Evolutionary conservation across 2,888 invertebrate genomes (phyloP).

Genomic region (Onchidella celtica): DNA sequence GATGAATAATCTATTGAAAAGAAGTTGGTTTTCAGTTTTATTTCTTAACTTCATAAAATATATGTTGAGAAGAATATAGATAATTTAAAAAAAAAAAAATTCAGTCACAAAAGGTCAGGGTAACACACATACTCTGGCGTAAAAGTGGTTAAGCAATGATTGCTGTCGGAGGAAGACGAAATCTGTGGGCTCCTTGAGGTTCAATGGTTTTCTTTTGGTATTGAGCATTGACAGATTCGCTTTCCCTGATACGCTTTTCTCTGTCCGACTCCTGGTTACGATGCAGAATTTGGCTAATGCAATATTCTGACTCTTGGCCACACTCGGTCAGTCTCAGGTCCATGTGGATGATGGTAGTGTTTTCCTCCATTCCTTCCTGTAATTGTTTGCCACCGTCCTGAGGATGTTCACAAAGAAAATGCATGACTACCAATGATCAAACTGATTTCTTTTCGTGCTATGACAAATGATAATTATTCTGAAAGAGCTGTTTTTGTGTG

Average conservation of each 20-base stretch:
- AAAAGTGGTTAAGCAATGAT: slow-evolving; percentile 30
- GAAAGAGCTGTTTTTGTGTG: too few relatives aligned
- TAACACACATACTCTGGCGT: too few relatives aligned
- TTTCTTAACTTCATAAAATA: too few relatives aligned
- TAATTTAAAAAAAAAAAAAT: too few relatives aligned
- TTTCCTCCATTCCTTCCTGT: slow-evolving; percentile 80
- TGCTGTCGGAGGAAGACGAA: slow-evolving; percentile 52
- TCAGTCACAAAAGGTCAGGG: not conserved
- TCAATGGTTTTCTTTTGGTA: slow-evolving; percentile 62
- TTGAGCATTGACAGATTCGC: slow-evolving; percentile 48
- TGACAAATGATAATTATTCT: too few relatives aligned
- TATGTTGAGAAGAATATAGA: too few relatives aligned
- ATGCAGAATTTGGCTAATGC: slow-evolving; percentile 78
- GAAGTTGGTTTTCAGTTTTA: too few relatives aligned
- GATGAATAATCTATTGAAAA: too few relatives aligned
- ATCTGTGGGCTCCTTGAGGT: slow-evolving; percentile 72
- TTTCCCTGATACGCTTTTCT: slow-evolving; percentile 63
- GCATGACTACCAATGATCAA: not conserved
- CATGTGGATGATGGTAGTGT: slow-evolving; percentile 76
- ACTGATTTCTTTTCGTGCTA: not conserved
- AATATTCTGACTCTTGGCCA: slow-evolving; percentile 80
- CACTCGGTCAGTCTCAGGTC: slow-evolving; percentile 80
- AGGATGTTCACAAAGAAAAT: slow-evolving; percentile 15
- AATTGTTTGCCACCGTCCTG: slow-evolving; percentile 80
- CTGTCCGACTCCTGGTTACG: slow-evolving; percentile 77